Evolutionary conservation across 2,797 vertebrate species (phyloP).

Genomic region (Schizopygopsis pylzovi): DNA sequence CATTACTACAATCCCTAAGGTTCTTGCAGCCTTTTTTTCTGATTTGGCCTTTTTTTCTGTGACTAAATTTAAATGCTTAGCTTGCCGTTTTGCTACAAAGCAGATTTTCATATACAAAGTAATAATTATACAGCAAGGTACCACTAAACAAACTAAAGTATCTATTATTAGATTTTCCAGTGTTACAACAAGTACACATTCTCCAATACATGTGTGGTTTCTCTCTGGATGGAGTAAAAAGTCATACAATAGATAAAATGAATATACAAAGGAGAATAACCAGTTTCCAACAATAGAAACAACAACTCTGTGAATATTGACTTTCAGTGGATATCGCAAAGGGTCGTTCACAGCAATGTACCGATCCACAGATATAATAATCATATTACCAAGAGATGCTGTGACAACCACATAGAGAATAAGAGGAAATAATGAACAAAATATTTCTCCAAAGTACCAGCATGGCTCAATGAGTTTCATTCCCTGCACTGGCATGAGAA

Average conservation of each 20-base stretch:
- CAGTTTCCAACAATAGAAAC: constrained; percentile 65
- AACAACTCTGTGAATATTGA: constrained; percentile 57
- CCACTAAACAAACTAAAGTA: constrained; percentile 64
- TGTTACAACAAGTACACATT: constrained; percentile 63
- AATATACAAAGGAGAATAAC: constrained; percentile 61
- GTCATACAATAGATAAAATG: constrained; percentile 61
- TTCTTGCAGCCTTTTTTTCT: constrained; percentile 70
- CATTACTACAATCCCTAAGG: constrained; percentile 64
- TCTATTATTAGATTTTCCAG: constrained; percentile 54
- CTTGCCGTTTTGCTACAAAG: constrained; percentile 64
- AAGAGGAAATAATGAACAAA: constrained; percentile 74
- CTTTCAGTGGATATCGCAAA: constrained; percentile 62
- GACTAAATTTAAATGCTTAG: constrained; percentile 51
- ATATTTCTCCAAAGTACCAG: constrained; percentile 77
- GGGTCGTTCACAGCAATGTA: constrained; percentile 74
- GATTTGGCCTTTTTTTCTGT: constrained; percentile 57
- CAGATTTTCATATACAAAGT: constrained; percentile 67
- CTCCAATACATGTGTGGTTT: constrained; percentile 62
- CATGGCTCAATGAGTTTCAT: constrained; percentile 75
- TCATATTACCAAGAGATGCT: constrained; percentile 78
- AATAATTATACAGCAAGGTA: constrained; percentile 63
- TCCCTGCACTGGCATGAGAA: constrained; percentile 77
- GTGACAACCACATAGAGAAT: constrained; percentile 74
- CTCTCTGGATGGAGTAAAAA: constrained; percentile 55
- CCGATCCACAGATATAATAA: constrained; percentile 74